These are phyloP conservation scores for Adelosebastes latens DNA, from an alignment of 2,797 vertebrate species.

Conservation along the genomic window DNA sequence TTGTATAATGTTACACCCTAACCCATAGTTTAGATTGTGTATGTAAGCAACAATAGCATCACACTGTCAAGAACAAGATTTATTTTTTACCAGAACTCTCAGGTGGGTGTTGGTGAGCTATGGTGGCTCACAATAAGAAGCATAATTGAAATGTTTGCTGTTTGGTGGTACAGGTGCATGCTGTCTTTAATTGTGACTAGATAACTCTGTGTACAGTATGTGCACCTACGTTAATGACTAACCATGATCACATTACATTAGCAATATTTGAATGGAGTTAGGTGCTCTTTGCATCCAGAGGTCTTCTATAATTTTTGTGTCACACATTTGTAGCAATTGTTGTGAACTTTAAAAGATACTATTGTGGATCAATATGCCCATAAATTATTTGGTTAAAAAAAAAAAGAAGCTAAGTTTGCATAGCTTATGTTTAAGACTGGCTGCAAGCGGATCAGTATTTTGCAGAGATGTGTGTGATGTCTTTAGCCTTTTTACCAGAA, in stretches of 20 bases:
- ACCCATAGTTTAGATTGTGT: neutral
- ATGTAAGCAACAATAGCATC: neutral
- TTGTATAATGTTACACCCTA: neutral
- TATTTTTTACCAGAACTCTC: neutral
- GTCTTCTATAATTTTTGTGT: neutral
- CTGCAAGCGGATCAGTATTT: neutral
- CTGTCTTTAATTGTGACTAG: neutral
- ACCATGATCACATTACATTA: neutral
- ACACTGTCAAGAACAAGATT: neutral
- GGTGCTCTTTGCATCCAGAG: neutral
- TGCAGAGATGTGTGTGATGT: neutral
- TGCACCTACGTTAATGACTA: neutral
- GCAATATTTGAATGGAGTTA: neutral
- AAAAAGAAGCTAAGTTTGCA: neutral
- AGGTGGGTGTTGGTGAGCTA: neutral
- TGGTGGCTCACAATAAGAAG: neutral
- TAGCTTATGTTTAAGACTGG: neutral
- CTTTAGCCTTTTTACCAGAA: slow-evolving; percentile 24
- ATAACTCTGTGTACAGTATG: neutral
- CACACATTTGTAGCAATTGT: neutral
- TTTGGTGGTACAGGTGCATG: neutral
- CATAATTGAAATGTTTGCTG: neutral
- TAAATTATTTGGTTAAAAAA: neutral
- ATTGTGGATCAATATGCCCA: neutral
- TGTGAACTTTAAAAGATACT: neutral